Conservation (phyloP, 2,888 invertebrate genomes). For the Cryptocephalus moraei region DNA sequence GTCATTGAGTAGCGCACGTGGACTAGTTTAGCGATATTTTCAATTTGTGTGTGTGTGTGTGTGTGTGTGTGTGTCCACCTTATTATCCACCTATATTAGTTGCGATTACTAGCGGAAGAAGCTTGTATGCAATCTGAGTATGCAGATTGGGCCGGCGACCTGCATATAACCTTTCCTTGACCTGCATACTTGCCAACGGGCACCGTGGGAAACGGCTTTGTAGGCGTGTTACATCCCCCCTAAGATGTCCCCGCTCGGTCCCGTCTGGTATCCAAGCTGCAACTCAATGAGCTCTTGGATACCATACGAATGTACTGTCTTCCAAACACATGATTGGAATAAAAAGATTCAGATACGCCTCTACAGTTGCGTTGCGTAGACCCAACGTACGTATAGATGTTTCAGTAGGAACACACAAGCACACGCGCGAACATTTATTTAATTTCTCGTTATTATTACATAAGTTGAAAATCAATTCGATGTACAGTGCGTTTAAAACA, state of each 20-base stretch:
- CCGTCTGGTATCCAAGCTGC: constrained; percentile 34
- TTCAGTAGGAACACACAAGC: no score
- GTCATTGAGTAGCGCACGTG: no score
- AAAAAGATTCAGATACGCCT: constrained; percentile 22
- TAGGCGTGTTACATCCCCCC: constrained; percentile 42
- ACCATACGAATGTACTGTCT: constrained; percentile 36
- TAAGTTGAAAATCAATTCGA: no score
- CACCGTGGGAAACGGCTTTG: constrained; percentile 43
- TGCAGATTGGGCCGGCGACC: constrained; percentile 38
- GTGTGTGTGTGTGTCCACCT: no score
- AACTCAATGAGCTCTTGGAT: constrained; percentile 38
- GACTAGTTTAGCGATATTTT: no score
- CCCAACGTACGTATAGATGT: no score
- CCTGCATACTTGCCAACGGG: constrained; percentile 53
- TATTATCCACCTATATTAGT: background rate
- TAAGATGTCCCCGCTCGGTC: constrained; percentile 42
- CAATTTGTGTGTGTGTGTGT: no score
- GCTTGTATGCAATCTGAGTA: constrained; percentile 22
- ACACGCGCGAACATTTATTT: no score
- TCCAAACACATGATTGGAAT: constrained; percentile 39
- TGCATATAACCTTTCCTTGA: constrained; percentile 51
- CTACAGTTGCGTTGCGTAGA: no score
- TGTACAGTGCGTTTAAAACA: no score
- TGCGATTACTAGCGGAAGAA: constrained; percentile 24
- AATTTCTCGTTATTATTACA: no score